phyloP scores from a whole-genome alignment of 2,113 vertebrate species.

The Penelope pileata region DNA sequence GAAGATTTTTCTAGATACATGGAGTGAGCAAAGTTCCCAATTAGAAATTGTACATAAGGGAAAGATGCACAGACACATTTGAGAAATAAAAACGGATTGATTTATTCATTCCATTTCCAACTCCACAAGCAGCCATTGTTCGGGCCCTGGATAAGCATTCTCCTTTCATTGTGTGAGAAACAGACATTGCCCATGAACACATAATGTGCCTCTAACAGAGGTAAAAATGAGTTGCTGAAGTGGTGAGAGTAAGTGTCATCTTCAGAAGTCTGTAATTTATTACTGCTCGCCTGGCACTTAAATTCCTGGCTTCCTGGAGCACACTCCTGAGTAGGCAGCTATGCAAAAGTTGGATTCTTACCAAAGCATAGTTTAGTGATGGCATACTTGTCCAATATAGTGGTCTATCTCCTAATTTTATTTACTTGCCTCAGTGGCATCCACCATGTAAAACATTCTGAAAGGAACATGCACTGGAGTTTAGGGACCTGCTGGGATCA shows the following conservation, averaged over 20 bases:
- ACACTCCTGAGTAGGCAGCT: not conserved
- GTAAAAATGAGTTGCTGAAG: not conserved
- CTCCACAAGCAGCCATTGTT: not conserved
- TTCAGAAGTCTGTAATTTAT: not conserved
- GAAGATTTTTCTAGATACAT: not conserved
- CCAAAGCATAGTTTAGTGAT: not conserved
- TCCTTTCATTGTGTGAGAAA: not conserved
- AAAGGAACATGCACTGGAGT: not conserved
- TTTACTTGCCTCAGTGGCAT: not conserved
- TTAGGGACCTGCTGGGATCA: not conserved
- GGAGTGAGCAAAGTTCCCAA: not conserved
- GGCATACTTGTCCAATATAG: not conserved
- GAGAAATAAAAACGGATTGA: slow-evolving; percentile 5
- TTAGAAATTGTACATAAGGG: not conserved
- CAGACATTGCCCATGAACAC: not conserved
- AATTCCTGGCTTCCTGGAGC: not conserved
- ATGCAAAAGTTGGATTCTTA: not conserved
- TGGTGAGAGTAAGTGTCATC: not conserved
- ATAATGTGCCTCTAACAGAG: not conserved
- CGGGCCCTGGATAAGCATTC: not conserved
- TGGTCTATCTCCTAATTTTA: not conserved
- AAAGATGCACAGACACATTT: not conserved
- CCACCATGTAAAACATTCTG: not conserved
- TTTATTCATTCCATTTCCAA: not conserved
- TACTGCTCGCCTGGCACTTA: not conserved